Conservation (phyloP, 2,888 invertebrate genomes). For the Phengaris arion region DNA sequence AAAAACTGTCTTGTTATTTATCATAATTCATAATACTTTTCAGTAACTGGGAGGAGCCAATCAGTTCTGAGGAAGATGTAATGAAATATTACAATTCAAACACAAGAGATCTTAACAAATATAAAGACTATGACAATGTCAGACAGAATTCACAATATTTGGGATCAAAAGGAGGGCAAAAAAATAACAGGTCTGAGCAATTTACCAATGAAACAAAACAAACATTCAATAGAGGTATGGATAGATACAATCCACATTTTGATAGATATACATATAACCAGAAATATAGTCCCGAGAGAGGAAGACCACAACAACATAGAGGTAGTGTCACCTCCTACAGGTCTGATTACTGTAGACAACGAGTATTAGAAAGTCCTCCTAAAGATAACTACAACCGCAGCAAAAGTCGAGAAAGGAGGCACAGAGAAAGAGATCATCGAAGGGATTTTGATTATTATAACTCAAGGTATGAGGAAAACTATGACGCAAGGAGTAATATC, state of each 20-base stretch:
- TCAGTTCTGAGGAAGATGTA: slow-evolving; percentile 13
- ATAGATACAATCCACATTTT: background rate
- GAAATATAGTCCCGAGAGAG: slow-evolving; percentile 24
- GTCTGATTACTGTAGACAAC: slow-evolving; percentile 46
- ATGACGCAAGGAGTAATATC: slow-evolving; percentile 35
- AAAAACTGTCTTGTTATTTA: background rate
- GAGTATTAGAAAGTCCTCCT: slow-evolving; percentile 51
- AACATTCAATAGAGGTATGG: slow-evolving; percentile 2
- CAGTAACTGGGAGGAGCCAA: slow-evolving; percentile 2
- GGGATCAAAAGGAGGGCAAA: background rate
- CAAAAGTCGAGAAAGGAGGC: slow-evolving; percentile 45
- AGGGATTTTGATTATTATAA: slow-evolving; percentile 43
- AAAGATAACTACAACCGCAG: slow-evolving; percentile 44
- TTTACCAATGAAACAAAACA: background rate
- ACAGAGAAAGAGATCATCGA: slow-evolving; percentile 41
- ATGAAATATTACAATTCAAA: background rate
- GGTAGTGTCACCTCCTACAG: slow-evolving; percentile 41
- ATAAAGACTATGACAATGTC: background rate
- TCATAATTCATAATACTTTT: background rate
- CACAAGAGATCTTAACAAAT: background rate
- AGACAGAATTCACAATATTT: background rate
- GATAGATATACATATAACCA: slow-evolving; percentile 5
- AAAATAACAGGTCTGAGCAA: background rate
- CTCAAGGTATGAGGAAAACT: slow-evolving; percentile 14
- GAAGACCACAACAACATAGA: slow-evolving; percentile 38